phyloP scores from a whole-genome alignment of 2,797 vertebrate genomes.

The Neoniphon sammara region DNA sequence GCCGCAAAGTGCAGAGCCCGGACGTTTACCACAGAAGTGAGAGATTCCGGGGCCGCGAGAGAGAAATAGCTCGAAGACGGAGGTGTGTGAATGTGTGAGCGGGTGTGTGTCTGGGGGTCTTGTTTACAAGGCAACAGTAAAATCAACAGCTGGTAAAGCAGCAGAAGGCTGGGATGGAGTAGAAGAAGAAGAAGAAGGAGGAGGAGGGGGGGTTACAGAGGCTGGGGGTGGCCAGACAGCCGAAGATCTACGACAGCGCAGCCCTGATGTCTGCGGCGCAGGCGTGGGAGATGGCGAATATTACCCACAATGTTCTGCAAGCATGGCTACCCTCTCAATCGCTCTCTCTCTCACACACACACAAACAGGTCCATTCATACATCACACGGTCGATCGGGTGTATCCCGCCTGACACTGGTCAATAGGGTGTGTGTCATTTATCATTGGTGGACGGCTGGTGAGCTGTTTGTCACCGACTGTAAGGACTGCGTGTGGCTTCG shows the following conservation, averaged over 20 bases:
- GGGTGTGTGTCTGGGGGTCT: neutral
- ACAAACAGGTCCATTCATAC: conserved; percentile 31
- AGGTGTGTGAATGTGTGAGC: conserved; percentile 4
- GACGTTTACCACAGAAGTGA: conserved; percentile 27
- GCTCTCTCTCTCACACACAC: conserved; percentile 4
- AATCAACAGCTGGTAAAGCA: conserved; percentile 47
- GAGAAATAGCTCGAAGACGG: conserved; percentile 3
- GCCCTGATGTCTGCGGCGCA: conserved; percentile 6
- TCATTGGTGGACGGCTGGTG: conserved; percentile 51
- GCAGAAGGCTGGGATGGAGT: conserved; percentile 5
- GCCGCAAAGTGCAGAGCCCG: conserved; percentile 5
- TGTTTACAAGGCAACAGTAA: conserved; percentile 36
- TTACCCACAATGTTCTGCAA: conserved; percentile 54
- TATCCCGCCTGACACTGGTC: conserved; percentile 54
- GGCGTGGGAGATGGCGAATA: conserved; percentile 36
- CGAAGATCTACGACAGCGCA: conserved; percentile 36
- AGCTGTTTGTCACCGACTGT: conserved; percentile 2
- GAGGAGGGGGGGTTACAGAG: neutral
- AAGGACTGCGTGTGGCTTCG: conserved; percentile 9
- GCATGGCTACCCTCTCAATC: neutral
- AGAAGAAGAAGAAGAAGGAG: neutral
- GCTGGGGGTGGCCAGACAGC: conserved; percentile 8
- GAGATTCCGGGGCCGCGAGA: conserved; percentile 1
- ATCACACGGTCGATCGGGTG: conserved; percentile 66
- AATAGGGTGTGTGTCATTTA: conserved; percentile 56